phyloP scores from a whole-genome alignment of 2,113 vertebrate species.

The Chrysochloris asiatica region DNA sequence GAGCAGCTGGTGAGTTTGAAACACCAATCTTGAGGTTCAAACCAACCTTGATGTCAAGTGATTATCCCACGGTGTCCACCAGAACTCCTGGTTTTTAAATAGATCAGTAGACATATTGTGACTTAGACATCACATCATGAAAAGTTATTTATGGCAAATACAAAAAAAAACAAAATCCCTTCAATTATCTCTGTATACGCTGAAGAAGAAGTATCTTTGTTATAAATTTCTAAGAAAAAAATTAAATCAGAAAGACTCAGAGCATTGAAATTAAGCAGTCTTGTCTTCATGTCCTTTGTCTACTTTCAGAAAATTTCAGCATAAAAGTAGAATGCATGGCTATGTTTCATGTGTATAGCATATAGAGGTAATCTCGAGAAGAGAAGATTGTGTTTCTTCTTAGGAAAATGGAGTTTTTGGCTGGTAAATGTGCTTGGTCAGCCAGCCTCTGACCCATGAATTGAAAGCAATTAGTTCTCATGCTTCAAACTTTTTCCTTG shows the following conservation, averaged over 20 bases:
- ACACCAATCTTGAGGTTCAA: too few species aligned
- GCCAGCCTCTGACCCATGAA: neutral
- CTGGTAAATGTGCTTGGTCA: neutral
- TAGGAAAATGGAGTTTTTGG: neutral
- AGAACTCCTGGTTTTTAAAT: conserved; percentile 12
- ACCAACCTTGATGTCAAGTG: too few species aligned
- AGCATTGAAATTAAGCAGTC: neutral
- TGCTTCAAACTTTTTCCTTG: neutral
- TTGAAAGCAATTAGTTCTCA: conserved; percentile 57
- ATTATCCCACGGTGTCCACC: too few species aligned
- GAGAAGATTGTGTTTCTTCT: conserved; percentile 3
- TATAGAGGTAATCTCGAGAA: neutral
- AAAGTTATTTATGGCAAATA: neutral
- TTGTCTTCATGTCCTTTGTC: neutral
- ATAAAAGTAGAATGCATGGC: neutral
- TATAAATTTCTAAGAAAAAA: neutral
- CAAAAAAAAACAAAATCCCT: neutral
- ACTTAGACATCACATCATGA: neutral
- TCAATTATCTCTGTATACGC: neutral
- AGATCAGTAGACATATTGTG: neutral
- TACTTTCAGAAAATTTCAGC: neutral
- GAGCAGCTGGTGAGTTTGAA: too few species aligned
- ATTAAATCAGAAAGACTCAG: neutral
- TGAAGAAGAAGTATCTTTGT: neutral
- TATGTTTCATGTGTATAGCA: neutral